These are phyloP conservation scores for Colletes latitarsis DNA, from an alignment of 1,140 invertebrate genomes.

Conservation along the genomic window DNA sequence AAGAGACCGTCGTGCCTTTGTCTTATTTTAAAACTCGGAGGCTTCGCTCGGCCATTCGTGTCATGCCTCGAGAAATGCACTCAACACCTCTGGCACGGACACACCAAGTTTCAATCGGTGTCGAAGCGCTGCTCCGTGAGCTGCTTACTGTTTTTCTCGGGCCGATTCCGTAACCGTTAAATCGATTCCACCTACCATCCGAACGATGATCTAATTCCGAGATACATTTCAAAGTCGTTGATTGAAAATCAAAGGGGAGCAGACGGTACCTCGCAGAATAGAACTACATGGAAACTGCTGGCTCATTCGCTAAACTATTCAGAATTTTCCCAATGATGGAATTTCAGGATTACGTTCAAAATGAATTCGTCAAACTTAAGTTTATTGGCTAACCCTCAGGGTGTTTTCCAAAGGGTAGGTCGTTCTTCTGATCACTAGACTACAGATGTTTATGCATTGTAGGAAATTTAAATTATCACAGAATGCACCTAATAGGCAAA, in stretches of 20 bases:
- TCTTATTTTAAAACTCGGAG: conserved; percentile 71
- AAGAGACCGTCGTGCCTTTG: conserved; percentile 55
- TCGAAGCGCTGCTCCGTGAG: conserved; percentile 71
- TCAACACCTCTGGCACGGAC: conserved; percentile 66
- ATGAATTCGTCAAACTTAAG: no score
- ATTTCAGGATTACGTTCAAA: no score
- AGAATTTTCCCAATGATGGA: no score
- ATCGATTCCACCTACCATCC: conserved; percentile 16
- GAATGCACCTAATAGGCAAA: no score
- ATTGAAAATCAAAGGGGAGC: neutral
- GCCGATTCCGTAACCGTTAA: conserved; percentile 18
- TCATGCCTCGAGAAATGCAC: conserved; percentile 71
- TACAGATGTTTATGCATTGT: no score
- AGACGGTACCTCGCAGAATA: no score
- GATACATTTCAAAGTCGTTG: conserved; percentile 4
- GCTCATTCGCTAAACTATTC: no score
- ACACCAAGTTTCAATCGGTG: conserved; percentile 71
- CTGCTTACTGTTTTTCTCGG: conserved; percentile 60
- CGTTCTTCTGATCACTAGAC: no score
- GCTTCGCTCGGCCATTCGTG: conserved; percentile 67
- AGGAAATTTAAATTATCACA: no score
- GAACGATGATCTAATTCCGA: conserved; percentile 4
- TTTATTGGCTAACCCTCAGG: no score
- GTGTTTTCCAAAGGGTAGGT: no score
- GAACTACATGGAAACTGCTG: neutral